Base-by-base conservation (phyloP, 1,140 invertebrate species). In the Diorhabda elongata region DNA sequence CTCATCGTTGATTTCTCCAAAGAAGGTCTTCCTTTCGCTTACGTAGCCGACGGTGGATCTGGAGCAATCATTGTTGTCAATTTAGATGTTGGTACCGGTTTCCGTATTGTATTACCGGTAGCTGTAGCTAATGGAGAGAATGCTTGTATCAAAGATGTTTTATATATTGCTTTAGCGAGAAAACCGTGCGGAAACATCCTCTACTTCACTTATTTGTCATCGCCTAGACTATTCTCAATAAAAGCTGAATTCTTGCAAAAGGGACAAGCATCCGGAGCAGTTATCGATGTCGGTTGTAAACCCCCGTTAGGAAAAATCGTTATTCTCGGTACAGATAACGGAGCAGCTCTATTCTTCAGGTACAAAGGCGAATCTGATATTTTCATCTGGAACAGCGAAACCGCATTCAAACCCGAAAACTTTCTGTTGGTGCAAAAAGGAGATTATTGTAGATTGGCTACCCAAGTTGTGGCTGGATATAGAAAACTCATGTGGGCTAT, bases 381-480 rank as follows among this genome's bases (percentile, higher is more conserved):
- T 44, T 89, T 86, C 71, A 81, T 86, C 75, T 89, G 87, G 87
- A 83, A 88, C 72, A 83, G 83, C 42, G 83, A 87, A 57, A 85
- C 83, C 0, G 74, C 79, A 47, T 88, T 88, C 74, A 83, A 80
- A 63, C 67, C 75, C 4, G 82, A 85, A 47, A 87, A 87, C 73
- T 84, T 87, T 71, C 68, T 84, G 5, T 79, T 86, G 69, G 86
- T 87, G 3, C 84, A 87, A 69, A 83, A 84, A 7, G 84, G 85
- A 42, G 81, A 81, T n/a, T 85, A 87, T 3, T 87, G 86, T 69
- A 81, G 85, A 59, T 75, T 88, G 9, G 82, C 87, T 43, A 88
- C 87, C 0, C 84, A 85, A 70, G 86, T 88, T 0, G 77, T 86
- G 42, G 83, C 86, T 0, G 87, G 86, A 6, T 84, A 84, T 66